A percentile compares a stretch with the other conserved stretches of the same genome.
Evolutionary conservation across 1,140 invertebrate species (phyloP).

Genomic region (Ridgeia piscesae): DNA sequence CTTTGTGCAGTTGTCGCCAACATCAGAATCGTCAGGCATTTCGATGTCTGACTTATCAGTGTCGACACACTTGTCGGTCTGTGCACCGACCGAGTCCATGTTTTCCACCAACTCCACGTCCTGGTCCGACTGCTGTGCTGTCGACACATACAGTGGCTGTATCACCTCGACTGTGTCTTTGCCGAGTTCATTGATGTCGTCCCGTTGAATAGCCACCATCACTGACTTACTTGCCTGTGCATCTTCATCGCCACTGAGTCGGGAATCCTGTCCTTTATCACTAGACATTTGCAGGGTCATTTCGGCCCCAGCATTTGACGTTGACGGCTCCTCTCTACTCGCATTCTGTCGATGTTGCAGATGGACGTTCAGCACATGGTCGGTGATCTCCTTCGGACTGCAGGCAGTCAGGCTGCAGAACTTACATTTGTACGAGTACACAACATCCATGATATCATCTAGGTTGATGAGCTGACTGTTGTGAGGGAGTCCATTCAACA

Average conservation of each 20-base stretch:
- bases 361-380: conserved; percentile 7
- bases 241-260: background rate
- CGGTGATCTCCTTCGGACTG: background rate
- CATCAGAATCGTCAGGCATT: background rate
- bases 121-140: background rate
- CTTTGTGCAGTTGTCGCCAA: conserved; percentile 12
- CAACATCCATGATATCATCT: conserved; percentile 17
- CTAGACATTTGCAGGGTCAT: too few species aligned
- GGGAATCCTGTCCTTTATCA: background rate
- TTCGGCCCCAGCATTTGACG: too few species aligned
- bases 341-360: background rate
- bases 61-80: background rate
- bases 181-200: background rate
- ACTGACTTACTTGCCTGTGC: background rate
- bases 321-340: background rate
- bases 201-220: background rate
- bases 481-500: background rate
- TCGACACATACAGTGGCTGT: background rate
- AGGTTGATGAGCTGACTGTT: conserved; percentile 8
- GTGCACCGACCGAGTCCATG: background rate
- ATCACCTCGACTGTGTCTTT: conserved; percentile 12
- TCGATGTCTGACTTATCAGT: background rate
- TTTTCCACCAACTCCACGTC: background rate
- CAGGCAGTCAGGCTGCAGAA: background rate
- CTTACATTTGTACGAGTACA: conserved; percentile 19